Evolutionary conservation across 2,113 vertebrate genomes (phyloP), one percentile per base, ranked within the genome.

Genomic region (Dipodomys ordii): DNA sequence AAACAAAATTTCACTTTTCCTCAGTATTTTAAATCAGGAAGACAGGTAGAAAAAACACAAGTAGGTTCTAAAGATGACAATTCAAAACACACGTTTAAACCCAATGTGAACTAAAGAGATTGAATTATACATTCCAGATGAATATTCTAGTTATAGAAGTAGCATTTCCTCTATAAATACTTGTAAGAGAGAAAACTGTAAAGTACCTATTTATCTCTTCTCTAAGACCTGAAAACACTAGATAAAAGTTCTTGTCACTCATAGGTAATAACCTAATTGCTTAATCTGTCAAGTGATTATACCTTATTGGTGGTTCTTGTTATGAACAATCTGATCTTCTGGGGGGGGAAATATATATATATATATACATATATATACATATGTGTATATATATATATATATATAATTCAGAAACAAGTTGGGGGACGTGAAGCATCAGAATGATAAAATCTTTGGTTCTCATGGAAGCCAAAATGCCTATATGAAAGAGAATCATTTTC

Each of bases 151-250:
- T 87, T 85, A 92, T 16, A 90, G 35, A 97, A 96, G 86, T 68
- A 90, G 68, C 46, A 97, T 87, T 79, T 90, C 60, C 94, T 11
- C 64, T 77, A 91, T 67, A 88, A 57, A 73, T 65, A 35, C 2
- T 94, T 97, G 83, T 84, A 97, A 87, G 93, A 83, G 32, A 93
- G 65, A 94, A 53, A 86, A 60, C 46, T 53, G 49, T 93, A 95
- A 88, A 96, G 93, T 67, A 44, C 9, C 87, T 84, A 94, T 92
- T 39, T 35, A 35, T 80, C 35, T 49, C 90, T 57, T 92, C 46
- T 74, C 87, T 35, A 35, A 35, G 87, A 87, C 27, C 83, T 89
- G 80, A 85, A 69, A 93, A 89, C 71, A 81, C 93, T 95, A 93
- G 83, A 97, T 27, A 97, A 86, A 94, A 35, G 72, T 35, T 96